A percentile compares a stretch with the other conserved stretches of the same genome.
Evolutionary conservation across 2,888 invertebrate species (phyloP).

Genomic region (Crematogaster levior): DNA sequence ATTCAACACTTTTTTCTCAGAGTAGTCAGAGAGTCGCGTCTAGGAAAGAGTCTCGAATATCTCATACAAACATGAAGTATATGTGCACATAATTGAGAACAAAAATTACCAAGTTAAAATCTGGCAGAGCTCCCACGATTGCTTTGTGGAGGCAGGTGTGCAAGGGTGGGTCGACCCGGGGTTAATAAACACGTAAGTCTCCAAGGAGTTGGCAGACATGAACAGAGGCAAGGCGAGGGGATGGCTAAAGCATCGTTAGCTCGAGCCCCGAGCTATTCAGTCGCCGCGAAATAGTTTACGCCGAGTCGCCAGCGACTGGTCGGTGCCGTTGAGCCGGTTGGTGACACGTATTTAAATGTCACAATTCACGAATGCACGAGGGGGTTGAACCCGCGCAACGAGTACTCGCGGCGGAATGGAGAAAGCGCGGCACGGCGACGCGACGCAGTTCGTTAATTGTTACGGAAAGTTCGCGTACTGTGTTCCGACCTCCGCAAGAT

Average conservation of each 20-base stretch:
- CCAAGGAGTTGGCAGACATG: constrained; percentile 52
- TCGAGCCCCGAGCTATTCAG: constrained; percentile 73
- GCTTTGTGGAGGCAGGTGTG: constrained; percentile 42
- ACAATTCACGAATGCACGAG: constrained; percentile 50
- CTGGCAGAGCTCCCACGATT: constrained; percentile 46
- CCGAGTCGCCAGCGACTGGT: constrained; percentile 63
- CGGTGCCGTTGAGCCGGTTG: constrained; percentile 55
- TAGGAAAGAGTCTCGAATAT: not conserved
- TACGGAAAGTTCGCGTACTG: constrained; percentile 41
- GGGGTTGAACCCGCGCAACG: constrained; percentile 24
- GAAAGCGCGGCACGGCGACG: constrained; percentile 25
- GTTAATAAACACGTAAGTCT: constrained; percentile 77
- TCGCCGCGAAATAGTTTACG: constrained; percentile 76
- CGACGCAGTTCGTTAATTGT: constrained; percentile 52
- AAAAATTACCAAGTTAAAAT: constrained; percentile 52
- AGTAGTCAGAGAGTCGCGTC: not conserved
- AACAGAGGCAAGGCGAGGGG: constrained; percentile 37
- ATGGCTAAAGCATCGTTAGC: constrained; percentile 76
- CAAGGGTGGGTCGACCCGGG: constrained; percentile 43
- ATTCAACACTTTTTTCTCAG: too few relatives aligned
- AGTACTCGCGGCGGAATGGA: constrained; percentile 37
- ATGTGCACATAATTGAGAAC: constrained; percentile 43
- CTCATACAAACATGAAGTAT: not conserved
- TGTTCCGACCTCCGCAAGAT: constrained; percentile 32
- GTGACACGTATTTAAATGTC: constrained; percentile 74